These are phyloP conservation scores for Sebastiscus tertius DNA, from an alignment of 2,797 vertebrate genomes.

Conservation along the genomic window DNA sequence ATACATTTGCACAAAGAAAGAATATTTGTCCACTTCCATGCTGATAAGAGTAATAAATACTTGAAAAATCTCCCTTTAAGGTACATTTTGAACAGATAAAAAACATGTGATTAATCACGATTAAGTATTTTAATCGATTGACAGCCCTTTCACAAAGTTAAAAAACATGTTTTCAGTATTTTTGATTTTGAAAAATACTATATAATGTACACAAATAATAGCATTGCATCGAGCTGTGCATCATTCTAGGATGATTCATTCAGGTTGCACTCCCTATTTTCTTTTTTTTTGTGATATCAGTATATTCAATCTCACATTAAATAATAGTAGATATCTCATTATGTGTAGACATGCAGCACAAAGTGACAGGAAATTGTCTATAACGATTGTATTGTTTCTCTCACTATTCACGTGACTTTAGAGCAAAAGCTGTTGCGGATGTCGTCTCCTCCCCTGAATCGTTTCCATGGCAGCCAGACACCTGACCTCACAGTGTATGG, in stretches of 20 bases:
- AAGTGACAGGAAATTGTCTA: conserved; percentile 11
- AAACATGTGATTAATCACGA: no score
- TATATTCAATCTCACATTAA: neutral
- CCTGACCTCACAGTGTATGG: neutral
- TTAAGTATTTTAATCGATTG: no score
- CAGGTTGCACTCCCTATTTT: neutral
- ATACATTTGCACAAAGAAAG: no score
- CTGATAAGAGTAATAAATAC: no score
- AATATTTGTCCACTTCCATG: no score
- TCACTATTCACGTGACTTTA: neutral
- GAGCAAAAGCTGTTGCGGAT: neutral
- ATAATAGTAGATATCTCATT: neutral
- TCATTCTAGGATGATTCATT: neutral
- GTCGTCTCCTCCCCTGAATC: neutral
- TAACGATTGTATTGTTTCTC: conserved; percentile 11
- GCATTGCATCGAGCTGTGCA: neutral
- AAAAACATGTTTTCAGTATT: neutral
- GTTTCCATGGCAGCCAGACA: neutral
- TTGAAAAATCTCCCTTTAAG: no score
- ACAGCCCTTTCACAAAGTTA: no score
- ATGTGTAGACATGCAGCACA: neutral
- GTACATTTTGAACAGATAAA: no score
- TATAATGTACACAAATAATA: neutral
- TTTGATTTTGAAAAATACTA: neutral
- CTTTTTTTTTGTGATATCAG: neutral